phyloP scores from a whole-genome alignment of 2,888 invertebrate genomes.

The Tenthredo distinguenda region DNA sequence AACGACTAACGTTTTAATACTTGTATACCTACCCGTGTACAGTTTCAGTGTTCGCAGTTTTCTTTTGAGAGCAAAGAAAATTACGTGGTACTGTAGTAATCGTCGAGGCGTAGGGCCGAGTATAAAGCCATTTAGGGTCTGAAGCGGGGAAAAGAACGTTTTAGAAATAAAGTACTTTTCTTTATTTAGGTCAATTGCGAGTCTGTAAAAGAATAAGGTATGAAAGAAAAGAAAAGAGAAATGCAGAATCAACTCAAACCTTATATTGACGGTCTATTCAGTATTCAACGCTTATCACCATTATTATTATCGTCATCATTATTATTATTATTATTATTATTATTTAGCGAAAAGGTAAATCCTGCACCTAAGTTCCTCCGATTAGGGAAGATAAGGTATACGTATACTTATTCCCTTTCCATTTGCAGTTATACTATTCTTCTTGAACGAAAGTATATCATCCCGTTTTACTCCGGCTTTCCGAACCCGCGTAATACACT shows the following conservation, averaged over 20 bases:
- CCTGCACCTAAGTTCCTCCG: background rate
- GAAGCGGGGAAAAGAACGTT: conserved; percentile 16
- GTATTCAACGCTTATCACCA: background rate
- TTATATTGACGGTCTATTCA: conserved; percentile 13
- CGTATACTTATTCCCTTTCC: background rate
- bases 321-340: background rate
- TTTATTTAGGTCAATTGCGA: conserved; percentile 18
- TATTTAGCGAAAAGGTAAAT: background rate
- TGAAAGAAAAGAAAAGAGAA: conserved; percentile 12
- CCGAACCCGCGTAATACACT: background rate
- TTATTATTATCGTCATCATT: background rate
- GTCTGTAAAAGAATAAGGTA: background rate
- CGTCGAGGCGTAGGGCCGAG: background rate
- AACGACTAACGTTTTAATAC: background rate
- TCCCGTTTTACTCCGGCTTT: background rate
- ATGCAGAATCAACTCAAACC: conserved; percentile 49
- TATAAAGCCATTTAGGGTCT: conserved; percentile 13
- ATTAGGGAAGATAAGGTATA: background rate
- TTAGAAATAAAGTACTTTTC: conserved; percentile 38
- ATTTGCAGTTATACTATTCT: background rate
- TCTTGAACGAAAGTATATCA: background rate
- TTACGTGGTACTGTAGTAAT: conserved; percentile 24
- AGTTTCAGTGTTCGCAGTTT: conserved; percentile 1
- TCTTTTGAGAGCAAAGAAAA: conserved; percentile 11
- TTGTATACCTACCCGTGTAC: background rate